Evolutionary conservation across 2,113 vertebrate species (phyloP).

Genomic region (Quiscalus mexicanus): DNA sequence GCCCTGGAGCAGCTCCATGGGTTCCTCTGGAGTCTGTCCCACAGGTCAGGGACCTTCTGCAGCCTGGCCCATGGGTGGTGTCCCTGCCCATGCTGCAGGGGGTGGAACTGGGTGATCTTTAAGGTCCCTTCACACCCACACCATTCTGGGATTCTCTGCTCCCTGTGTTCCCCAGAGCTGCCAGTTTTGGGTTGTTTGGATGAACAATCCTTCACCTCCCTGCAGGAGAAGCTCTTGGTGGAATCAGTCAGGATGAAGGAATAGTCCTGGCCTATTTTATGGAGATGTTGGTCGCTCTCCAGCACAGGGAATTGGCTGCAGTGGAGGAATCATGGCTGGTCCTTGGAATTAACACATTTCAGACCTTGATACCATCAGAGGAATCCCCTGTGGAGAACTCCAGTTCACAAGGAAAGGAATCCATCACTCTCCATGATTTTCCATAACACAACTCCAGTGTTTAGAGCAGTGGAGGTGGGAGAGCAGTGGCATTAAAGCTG

Average conservation of each 20-base stretch:
- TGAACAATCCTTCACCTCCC: background rate
- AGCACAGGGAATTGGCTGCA: background rate
- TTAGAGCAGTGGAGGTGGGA: rapidly evolving
- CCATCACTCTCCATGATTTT: rapidly evolving
- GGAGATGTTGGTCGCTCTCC: background rate
- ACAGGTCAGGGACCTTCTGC: background rate
- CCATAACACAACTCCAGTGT: background rate
- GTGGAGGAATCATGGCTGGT: rapidly evolving
- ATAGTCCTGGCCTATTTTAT: rapidly evolving
- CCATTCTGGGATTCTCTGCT: background rate
- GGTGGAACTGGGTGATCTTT: background rate
- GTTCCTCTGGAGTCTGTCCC: background rate
- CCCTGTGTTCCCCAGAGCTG: background rate
- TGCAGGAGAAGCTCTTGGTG: background rate
- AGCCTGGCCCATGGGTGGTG: background rate
- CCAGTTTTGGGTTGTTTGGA: background rate
- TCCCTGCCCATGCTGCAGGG: background rate
- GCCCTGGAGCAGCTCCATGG: background rate
- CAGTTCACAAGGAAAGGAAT: background rate
- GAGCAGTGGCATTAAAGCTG: background rate
- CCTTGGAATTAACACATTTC: background rate
- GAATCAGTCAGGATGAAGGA: no score
- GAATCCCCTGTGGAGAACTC: background rate
- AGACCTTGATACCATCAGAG: background rate
- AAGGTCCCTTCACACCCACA: background rate